Conservation (phyloP, 1,140 invertebrate genomes). For the Heliconius hewitsoni region DNA sequence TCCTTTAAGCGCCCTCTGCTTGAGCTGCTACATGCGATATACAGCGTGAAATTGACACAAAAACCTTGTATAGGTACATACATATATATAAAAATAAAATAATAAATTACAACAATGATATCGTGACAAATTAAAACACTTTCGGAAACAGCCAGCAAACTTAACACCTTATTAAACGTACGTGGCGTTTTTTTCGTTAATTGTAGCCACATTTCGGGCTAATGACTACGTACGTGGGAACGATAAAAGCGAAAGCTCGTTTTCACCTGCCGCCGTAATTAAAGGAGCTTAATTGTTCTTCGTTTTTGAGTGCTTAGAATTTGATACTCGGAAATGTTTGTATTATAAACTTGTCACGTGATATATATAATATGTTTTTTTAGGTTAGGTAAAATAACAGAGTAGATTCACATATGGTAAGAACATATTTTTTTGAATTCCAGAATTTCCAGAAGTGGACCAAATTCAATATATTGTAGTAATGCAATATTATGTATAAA, state of each 20-base stretch:
- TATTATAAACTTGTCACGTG: constrained; percentile 31
- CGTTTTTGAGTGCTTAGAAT: constrained; percentile 56
- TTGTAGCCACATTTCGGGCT: constrained; percentile 70
- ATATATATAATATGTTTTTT: background rate
- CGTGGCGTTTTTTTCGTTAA: constrained; percentile 70
- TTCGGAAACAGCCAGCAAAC: constrained; percentile 52
- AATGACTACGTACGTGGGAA: constrained; percentile 64
- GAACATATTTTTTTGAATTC: too few species aligned
- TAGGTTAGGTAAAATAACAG: background rate
- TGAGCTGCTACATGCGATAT: too few species aligned
- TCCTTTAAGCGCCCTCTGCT: too few species aligned
- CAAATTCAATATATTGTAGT: too few species aligned
- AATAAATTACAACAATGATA: constrained; percentile 6
- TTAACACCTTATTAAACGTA: constrained; percentile 73
- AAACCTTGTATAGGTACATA: too few species aligned
- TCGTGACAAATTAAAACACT: constrained; percentile 42
- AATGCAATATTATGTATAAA: too few species aligned
- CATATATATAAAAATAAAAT: background rate
- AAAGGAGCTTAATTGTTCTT: constrained; percentile 64
- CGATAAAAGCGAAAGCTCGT: constrained; percentile 67
- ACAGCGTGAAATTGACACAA: too few species aligned
- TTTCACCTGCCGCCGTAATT: constrained; percentile 60
- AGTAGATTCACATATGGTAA: background rate
- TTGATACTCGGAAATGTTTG: constrained; percentile 18
- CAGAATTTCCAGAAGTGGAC: too few species aligned